A percentile compares a stretch with the other conserved stretches of the same genome.
Evolutionary conservation across 2,888 invertebrate genomes (phyloP).

Genomic region (Dasysyrphus albostriatus): DNA sequence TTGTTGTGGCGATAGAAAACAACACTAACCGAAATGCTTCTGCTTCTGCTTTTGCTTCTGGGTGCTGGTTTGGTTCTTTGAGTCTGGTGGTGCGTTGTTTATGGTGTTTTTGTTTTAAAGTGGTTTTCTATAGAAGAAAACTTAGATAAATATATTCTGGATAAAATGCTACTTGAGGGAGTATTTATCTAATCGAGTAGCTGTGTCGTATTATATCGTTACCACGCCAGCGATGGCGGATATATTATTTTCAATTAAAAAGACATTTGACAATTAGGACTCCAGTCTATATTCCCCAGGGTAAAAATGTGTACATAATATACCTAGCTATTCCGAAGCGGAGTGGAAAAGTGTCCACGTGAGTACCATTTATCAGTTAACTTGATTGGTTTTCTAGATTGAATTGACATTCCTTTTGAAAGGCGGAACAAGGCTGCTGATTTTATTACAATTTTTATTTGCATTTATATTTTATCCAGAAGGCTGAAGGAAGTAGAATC

Average conservation of each 20-base stretch:
- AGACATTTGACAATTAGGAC: constrained; percentile 71
- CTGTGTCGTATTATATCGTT: constrained; percentile 61
- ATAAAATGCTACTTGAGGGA: constrained; percentile 10
- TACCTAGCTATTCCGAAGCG: neutral
- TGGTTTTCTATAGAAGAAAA: constrained; percentile 49
- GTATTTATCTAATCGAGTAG: constrained; percentile 57
- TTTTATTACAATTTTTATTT: constrained; percentile 5
- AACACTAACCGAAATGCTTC: constrained; percentile 30
- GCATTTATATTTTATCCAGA: neutral
- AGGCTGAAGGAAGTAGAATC: constrained; percentile 8
- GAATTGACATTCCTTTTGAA: constrained; percentile 37
- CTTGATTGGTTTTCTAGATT: constrained; percentile 52
- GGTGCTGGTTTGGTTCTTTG: neutral
- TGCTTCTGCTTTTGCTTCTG: constrained; percentile 13
- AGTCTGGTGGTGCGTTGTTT: neutral
- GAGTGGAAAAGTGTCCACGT: constrained; percentile 50
- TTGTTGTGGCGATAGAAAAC: constrained; percentile 22
- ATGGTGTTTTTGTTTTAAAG: constrained; percentile 56
- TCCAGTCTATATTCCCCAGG: constrained; percentile 30
- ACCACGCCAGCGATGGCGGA: constrained; percentile 34
- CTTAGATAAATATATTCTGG: neutral
- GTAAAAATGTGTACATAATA: constrained; percentile 9
- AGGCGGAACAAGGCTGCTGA: neutral
- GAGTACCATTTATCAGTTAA: constrained; percentile 61
- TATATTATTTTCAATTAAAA: constrained; percentile 74